phyloP scores from a whole-genome alignment of 2,797 vertebrate species.

The Sphenopsis melanotis region DNA sequence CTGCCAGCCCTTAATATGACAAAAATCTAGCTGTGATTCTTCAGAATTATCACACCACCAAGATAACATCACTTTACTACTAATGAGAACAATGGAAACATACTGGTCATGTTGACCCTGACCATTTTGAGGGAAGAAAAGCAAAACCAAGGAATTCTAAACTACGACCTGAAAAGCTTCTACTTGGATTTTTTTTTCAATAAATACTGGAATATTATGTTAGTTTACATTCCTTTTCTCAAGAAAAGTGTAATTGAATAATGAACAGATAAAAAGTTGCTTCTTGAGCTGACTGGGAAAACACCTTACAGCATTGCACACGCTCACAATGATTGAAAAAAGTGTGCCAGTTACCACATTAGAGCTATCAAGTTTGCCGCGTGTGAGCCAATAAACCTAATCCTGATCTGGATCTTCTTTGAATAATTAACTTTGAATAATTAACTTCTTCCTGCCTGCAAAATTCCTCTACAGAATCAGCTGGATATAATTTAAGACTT shows the following conservation, averaged over 20 bases:
- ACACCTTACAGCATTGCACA: neutral
- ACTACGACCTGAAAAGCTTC: neutral
- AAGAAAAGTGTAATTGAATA: neutral
- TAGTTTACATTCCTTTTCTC: neutral
- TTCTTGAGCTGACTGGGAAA: neutral
- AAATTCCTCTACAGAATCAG: neutral
- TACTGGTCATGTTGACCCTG: neutral
- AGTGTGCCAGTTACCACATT: neutral
- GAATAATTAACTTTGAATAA: neutral
- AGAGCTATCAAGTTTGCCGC: neutral
- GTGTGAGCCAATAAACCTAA: neutral
- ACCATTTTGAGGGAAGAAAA: neutral
- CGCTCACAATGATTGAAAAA: neutral
- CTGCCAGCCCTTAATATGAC: neutral
- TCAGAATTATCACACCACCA: neutral
- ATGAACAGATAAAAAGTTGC: neutral
- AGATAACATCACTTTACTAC: neutral
- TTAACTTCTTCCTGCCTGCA: slow-evolving; percentile 13
- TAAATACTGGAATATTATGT: neutral
- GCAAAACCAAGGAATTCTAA: neutral
- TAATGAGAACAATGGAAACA: neutral
- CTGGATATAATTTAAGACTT: neutral
- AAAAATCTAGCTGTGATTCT: neutral
- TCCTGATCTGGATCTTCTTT: neutral
- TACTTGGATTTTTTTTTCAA: neutral